A percentile compares a stretch with the other conserved stretches of the same genome.
phyloP scores from a whole-genome alignment of 2,113 vertebrate species.

The Chaetura pelagica region DNA sequence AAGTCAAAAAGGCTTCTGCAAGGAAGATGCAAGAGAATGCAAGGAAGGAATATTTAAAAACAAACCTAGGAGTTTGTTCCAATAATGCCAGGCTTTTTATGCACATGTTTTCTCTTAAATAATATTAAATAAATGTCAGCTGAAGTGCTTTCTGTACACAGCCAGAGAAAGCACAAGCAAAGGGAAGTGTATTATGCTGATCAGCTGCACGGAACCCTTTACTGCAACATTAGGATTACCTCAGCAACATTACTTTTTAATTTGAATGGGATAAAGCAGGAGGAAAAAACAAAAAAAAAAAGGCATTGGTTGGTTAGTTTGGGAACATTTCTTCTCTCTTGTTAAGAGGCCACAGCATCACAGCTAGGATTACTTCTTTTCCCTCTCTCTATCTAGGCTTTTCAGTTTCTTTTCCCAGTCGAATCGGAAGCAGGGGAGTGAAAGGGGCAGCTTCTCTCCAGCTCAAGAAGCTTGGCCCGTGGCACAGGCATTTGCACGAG shows the following conservation, averaged over 20 bases:
- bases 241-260: conserved; percentile 45
- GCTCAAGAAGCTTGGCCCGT: conserved; percentile 16
- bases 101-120: neutral
- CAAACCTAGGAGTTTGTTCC: neutral
- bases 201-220: conserved; percentile 23
- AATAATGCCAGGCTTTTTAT: neutral
- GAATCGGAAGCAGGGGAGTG: conserved; percentile 39
- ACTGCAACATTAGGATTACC: conserved; percentile 57
- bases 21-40: neutral
- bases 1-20: neutral
- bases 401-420: conserved; percentile 45
- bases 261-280: neutral
- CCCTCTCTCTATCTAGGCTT: conserved; percentile 39
- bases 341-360: conserved; percentile 35
- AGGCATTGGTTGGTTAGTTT: conserved; percentile 22
- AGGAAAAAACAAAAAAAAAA: neutral
- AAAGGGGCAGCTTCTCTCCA: conserved; percentile 40
- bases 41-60: conserved; percentile 16
- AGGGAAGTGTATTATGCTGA: conserved; percentile 38
- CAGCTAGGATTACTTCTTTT: conserved; percentile 46
- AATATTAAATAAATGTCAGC: conserved; percentile 3
- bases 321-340: conserved; percentile 46
- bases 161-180: neutral
- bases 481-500: conserved; percentile 14
- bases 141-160: neutral